Evolutionary conservation across 1,140 invertebrate species (phyloP).

Genomic region (Coptotermes formosanus): DNA sequence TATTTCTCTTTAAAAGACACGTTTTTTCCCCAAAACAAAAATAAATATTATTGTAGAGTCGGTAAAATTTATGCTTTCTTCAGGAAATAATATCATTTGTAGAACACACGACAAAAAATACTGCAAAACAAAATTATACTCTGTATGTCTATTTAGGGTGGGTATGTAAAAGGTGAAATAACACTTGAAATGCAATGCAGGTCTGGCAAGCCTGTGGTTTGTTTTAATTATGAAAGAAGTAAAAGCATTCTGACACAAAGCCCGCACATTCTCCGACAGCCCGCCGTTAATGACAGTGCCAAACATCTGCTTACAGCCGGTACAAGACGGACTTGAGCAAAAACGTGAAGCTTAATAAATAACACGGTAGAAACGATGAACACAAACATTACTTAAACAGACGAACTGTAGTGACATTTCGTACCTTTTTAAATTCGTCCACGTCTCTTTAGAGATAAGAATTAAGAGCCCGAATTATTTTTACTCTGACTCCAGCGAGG

Average conservation of each 20-base stretch:
- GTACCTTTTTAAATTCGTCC: not conserved
- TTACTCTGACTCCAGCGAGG: too few relatives aligned
- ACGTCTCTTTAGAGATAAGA: not conserved
- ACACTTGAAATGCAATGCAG: not conserved
- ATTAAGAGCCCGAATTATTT: too few relatives aligned
- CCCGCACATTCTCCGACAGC: not conserved
- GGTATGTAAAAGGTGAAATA: not conserved
- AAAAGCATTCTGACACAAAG: not conserved
- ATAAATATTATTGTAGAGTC: not conserved
- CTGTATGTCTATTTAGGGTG: not conserved
- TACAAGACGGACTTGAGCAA: not conserved
- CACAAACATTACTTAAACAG: not conserved
- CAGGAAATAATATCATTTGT: not conserved
- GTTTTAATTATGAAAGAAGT: not conserved
- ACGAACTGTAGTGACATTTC: not conserved
- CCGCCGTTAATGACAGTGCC: not conserved
- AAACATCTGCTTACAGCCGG: not conserved
- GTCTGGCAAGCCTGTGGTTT: not conserved
- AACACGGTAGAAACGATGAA: not conserved
- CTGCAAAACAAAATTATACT: not conserved
- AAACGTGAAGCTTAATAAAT: not conserved
- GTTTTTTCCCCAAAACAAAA: not conserved
- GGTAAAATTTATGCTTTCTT: not conserved
- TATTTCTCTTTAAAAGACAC: not conserved
- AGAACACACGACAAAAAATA: not conserved